Percentiles rank a stretch among this genome's conserved stretches.
Evolutionary conservation across 64 coral and sea anemone genomes (phyloP).

Genomic region (Montipora sp.): DNA sequence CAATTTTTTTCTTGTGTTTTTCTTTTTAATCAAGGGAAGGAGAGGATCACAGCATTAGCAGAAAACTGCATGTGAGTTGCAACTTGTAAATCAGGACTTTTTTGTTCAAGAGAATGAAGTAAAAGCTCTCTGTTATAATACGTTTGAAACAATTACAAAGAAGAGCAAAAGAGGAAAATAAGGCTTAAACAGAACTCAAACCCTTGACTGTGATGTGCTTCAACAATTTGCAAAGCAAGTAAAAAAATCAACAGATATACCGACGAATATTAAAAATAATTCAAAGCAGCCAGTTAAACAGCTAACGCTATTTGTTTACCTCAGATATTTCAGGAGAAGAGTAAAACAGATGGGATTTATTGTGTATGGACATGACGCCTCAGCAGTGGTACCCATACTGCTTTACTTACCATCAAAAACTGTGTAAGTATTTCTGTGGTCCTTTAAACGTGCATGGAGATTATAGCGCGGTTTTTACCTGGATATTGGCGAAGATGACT

Average conservation of each 20-base stretch:
- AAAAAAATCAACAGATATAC: too few species aligned
- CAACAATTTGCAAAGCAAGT: too few species aligned
- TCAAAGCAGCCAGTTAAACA: neutral
- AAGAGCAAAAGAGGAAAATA: too few species aligned
- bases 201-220: too few species aligned
- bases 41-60: slow-evolving; percentile 75
- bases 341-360: slow-evolving; percentile 96
- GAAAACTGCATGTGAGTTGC: slow-evolving; percentile 87
- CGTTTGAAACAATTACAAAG: too few species aligned
- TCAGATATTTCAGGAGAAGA: slow-evolving; percentile 84
- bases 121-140: too few species aligned
- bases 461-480: too few species aligned
- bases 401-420: slow-evolving; percentile 95
- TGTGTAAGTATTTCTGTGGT: slow-evolving; percentile 54
- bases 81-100: neutral
- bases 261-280: too few species aligned
- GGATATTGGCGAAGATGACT: too few species aligned
- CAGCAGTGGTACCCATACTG: slow-evolving; percentile 84
- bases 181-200: too few species aligned
- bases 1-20: neutral
- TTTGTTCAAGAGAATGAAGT: too few species aligned
- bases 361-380: slow-evolving; percentile 95
- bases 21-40: slow-evolving; percentile 63
- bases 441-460: too few species aligned
- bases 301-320: neutral